These are phyloP conservation scores for Patella depressa DNA, from an alignment of 2,888 invertebrate genomes.

Conservation along the genomic window DNA sequence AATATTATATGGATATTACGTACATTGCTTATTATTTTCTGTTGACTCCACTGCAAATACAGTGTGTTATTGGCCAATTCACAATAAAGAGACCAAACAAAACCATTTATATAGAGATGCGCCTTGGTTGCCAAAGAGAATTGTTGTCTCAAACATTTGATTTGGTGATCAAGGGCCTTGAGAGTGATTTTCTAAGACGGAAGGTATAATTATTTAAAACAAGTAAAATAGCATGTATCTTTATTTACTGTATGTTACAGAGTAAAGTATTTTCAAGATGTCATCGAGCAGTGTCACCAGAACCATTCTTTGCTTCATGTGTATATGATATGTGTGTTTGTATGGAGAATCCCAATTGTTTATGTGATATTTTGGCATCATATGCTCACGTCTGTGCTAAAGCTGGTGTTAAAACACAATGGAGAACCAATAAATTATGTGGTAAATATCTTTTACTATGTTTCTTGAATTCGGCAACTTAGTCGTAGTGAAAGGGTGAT, in stretches of 20 bases:
- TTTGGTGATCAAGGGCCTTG: no score
- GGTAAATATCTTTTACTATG: conserved; percentile 51
- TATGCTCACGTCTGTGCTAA: conserved; percentile 68
- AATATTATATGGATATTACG: no score
- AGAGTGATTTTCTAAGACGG: no score
- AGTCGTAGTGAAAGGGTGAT: not conserved
- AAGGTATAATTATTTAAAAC: no score
- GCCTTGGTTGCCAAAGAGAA: no score
- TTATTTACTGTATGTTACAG: conserved; percentile 46
- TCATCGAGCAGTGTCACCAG: conserved; percentile 62
- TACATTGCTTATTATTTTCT: no score
- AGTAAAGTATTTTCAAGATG: conserved; percentile 62
- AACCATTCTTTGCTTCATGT: conserved; percentile 66
- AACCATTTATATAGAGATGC: no score
- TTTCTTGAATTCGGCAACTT: not conserved
- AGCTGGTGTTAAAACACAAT: conserved; percentile 61
- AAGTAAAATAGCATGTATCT: not conserved
- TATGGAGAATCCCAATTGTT: conserved; percentile 59
- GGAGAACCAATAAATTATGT: conserved; percentile 65
- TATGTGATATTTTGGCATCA: conserved; percentile 66
- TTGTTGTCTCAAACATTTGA: no score
- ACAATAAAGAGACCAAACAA: no score
- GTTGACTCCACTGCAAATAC: no score
- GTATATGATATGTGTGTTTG: conserved; percentile 70
- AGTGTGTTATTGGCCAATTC: no score